A percentile compares a stretch with the other conserved stretches of the same genome.
These are phyloP conservation scores for Yponomeuta cagnagella DNA, from an alignment of 2,888 invertebrate genomes.

Conservation along the genomic window DNA sequence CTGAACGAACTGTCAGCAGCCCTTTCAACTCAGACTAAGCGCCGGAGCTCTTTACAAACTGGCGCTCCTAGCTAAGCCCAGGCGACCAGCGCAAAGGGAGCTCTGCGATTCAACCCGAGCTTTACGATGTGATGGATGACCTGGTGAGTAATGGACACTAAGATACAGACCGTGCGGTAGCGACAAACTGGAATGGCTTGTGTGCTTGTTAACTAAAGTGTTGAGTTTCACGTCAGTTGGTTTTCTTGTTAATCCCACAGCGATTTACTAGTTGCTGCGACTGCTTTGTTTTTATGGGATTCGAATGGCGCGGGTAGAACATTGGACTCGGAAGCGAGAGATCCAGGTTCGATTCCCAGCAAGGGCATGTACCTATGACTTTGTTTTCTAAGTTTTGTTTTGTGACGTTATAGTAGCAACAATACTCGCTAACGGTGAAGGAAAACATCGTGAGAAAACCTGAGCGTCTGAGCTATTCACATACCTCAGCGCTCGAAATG, in stretches of 20 bases:
- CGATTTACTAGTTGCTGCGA: too few relatives aligned
- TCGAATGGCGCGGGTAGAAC: not conserved
- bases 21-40: not conserved
- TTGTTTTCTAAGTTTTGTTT: too few relatives aligned
- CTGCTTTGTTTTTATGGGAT: not conserved
- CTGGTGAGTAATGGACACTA: not conserved
- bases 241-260: too few relatives aligned
- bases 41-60: not conserved
- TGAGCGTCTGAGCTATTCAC: too few relatives aligned
- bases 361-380: too few relatives aligned
- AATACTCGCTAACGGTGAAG: too few relatives aligned
- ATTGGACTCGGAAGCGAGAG: too few relatives aligned
- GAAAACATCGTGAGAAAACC: too few relatives aligned
- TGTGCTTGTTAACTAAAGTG: not conserved
- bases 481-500: too few relatives aligned
- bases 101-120: not conserved
- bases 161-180: not conserved
- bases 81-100: not conserved
- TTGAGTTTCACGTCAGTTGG: too few relatives aligned
- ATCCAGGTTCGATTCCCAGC: too few relatives aligned
- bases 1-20: not conserved
- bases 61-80: not conserved
- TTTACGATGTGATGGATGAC: conserved; percentile 3
- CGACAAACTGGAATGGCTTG: not conserved
- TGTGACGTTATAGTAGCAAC: too few relatives aligned